Percentiles rank a stretch among this genome's conserved stretches.
Conservation (phyloP, 2,797 vertebrate species). For the Aldrovandia affinis region DNA sequence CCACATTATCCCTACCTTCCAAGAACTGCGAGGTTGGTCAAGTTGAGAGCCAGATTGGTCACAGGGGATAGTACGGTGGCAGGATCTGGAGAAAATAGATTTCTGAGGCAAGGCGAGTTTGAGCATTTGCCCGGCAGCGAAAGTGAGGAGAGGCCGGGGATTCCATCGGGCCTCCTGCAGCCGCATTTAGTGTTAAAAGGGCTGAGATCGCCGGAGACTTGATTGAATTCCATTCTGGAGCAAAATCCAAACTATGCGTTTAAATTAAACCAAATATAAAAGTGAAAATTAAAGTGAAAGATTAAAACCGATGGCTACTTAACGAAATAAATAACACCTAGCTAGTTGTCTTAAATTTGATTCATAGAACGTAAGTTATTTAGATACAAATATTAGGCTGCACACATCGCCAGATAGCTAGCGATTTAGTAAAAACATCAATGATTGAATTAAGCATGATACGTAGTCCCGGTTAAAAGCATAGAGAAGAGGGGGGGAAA, state of each 20-base stretch:
- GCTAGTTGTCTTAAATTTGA: slow-evolving; percentile 9
- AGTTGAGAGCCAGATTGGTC: slow-evolving; percentile 81
- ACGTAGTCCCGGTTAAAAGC: not conserved
- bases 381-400: slow-evolving; percentile 22
- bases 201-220: slow-evolving; percentile 44
- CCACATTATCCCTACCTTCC: slow-evolving; percentile 71
- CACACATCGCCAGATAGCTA: slow-evolving; percentile 13
- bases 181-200: slow-evolving; percentile 50
- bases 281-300: not conserved
- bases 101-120: slow-evolving; percentile 65
- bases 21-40: slow-evolving; percentile 81
- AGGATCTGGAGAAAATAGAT: slow-evolving; percentile 71
- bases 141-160: slow-evolving; percentile 61
- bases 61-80: slow-evolving; percentile 79
- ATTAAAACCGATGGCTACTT: not conserved
- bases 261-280: not conserved
- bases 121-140: slow-evolving; percentile 53
- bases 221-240: slow-evolving; percentile 59
- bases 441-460: slow-evolving; percentile 32
- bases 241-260: not conserved
- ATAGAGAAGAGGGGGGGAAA: slow-evolving; percentile 18
- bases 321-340: slow-evolving; percentile 20
- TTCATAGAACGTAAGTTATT: not conserved
- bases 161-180: slow-evolving; percentile 57
- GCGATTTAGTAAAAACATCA: slow-evolving; percentile 25